These are phyloP conservation scores for Drosophila nigrodunni DNA, from an alignment of 1,140 invertebrate species.

Conservation along the genomic window DNA sequence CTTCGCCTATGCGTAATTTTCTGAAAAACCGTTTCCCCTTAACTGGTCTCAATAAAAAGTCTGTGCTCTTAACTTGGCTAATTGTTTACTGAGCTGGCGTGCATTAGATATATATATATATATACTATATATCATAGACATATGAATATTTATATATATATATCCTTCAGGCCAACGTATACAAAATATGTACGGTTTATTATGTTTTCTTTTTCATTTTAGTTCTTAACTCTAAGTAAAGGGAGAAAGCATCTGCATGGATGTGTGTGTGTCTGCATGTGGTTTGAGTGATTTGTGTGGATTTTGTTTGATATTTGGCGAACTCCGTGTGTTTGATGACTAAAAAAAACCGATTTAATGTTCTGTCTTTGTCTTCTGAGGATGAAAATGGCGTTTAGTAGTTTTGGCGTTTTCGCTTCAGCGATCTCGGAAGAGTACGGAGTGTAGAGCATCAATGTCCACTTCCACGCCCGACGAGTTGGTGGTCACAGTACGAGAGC, in stretches of 20 bases:
- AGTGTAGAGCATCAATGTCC: conserved; percentile 74
- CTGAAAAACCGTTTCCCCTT: too few species aligned
- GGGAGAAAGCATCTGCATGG: neutral
- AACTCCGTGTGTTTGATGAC: neutral
- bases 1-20: too few species aligned
- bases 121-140: too few species aligned
- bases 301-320: neutral
- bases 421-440: conserved; percentile 72
- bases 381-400: neutral
- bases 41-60: neutral
- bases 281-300: too few species aligned
- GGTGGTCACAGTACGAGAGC: conserved; percentile 70
- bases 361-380: neutral
- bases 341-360: conserved; percentile 13
- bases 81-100: conserved; percentile 12
- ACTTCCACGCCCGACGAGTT: conserved; percentile 74
- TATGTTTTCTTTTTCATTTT: neutral
- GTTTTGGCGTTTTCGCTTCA: conserved; percentile 21
- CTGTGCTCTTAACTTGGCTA: conserved; percentile 12
- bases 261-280: too few species aligned
- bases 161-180: conserved; percentile 1
- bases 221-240: conserved; percentile 4
- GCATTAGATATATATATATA: neutral
- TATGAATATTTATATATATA: too few species aligned
- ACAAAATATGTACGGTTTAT: conserved; percentile 2